Percentiles rank a stretch among this genome's conserved stretches.
Evolutionary conservation across 1,140 invertebrate genomes (phyloP).

Genomic region (Pseudachorutes palmiensis): DNA sequence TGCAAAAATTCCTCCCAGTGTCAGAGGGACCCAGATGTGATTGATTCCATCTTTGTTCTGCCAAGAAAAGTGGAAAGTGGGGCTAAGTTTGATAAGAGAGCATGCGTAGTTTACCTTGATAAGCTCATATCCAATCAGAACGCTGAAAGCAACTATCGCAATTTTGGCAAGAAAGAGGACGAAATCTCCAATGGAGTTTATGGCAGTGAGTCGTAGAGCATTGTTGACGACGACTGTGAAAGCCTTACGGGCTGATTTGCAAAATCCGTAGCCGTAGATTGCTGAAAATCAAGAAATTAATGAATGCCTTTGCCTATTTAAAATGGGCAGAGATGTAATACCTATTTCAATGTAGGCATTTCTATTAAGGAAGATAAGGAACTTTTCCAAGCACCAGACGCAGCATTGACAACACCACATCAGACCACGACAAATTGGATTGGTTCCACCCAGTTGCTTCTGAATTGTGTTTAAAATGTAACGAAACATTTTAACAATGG

Average conservation of each 20-base stretch:
- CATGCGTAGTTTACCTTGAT: constrained; percentile 48
- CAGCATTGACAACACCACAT: constrained; percentile 63
- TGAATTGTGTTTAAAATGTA: constrained; percentile 49
- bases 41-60: constrained; percentile 54
- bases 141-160: constrained; percentile 56
- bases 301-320: too few species aligned
- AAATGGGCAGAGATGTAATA: too few species aligned
- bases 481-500: constrained; percentile 58
- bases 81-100: background rate
- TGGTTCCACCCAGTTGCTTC: constrained; percentile 23
- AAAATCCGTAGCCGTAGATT: constrained; percentile 63
- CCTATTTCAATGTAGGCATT: constrained; percentile 74
- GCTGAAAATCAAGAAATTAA: constrained; percentile 52
- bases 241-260: constrained; percentile 54
- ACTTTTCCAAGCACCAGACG: constrained; percentile 62
- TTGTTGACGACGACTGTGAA: constrained; percentile 55
- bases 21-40: constrained; percentile 60
- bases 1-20: constrained; percentile 56
- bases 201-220: constrained; percentile 59
- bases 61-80: constrained; percentile 36
- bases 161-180: constrained; percentile 66
- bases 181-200: constrained; percentile 71
- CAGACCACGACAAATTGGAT: constrained; percentile 40
- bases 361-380: constrained; percentile 60
- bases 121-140: constrained; percentile 53